Conservation (phyloP, 2,797 vertebrate genomes). For the Adrianichthys oophorus region DNA sequence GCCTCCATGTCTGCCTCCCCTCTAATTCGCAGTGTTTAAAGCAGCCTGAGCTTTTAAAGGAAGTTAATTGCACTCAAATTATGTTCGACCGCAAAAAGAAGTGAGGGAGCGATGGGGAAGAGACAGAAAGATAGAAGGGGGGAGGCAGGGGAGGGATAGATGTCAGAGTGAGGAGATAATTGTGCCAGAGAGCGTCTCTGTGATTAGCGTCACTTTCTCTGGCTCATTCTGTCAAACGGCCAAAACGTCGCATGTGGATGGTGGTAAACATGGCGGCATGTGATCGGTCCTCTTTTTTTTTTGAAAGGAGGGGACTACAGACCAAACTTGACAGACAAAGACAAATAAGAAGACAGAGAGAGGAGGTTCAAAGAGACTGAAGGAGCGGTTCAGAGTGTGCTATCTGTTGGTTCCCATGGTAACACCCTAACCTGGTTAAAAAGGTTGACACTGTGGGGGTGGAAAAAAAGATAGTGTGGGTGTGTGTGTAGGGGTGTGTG, state of each 20-base stretch:
- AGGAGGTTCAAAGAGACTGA: conserved; percentile 12
- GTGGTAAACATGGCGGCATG: conserved; percentile 72
- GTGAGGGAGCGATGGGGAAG: conserved; percentile 68
- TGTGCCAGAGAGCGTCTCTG: conserved; percentile 72
- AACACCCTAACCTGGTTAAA: conserved; percentile 76
- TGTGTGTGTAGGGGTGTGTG: conserved; percentile 12
- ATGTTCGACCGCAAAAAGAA: conserved; percentile 81
- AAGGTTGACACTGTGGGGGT: conserved; percentile 59
- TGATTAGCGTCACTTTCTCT: conserved; percentile 75
- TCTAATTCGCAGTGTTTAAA: conserved; percentile 82
- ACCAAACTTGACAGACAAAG: conserved; percentile 59
- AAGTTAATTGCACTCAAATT: conserved; percentile 89
- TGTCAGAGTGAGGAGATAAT: conserved; percentile 80
- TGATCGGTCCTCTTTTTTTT: conserved; percentile 56
- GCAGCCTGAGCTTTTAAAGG: conserved; percentile 82
- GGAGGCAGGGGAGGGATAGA: conserved; percentile 59
- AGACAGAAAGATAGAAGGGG: conserved; percentile 53
- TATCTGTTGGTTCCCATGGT: conserved; percentile 72
- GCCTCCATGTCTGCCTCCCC: conserved; percentile 55
- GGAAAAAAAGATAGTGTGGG: conserved; percentile 19
- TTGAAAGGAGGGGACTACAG: conserved; percentile 51
- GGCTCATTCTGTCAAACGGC: conserved; percentile 47
- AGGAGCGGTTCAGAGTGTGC: conserved; percentile 29
- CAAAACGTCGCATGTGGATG: conserved; percentile 53
- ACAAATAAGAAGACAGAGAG: conserved; percentile 37